Conservation (phyloP, 2,888 invertebrate species). For the Prosapia bicincta region DNA sequence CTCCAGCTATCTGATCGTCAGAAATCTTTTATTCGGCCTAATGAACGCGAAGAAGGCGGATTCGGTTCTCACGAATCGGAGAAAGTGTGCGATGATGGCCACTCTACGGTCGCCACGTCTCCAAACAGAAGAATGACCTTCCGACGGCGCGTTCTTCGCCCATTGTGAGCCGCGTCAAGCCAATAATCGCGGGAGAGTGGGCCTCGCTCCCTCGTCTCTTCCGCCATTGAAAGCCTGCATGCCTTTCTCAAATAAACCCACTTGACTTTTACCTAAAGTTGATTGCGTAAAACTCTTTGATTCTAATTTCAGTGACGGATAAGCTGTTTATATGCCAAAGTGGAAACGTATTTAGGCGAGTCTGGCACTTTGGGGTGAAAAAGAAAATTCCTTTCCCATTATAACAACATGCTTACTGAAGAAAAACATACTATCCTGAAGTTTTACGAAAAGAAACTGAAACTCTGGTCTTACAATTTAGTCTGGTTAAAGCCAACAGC, state of each 20-base stretch:
- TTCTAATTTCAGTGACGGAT: too few relatives aligned
- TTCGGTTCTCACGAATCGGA: background rate
- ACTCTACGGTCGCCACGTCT: background rate
- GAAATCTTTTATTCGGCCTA: background rate
- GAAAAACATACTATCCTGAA: too few relatives aligned
- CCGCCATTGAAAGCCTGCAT: background rate
- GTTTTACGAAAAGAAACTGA: too few relatives aligned
- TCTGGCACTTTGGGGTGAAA: too few relatives aligned
- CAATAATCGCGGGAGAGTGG: background rate
- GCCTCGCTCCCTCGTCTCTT: background rate
- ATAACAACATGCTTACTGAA: too few relatives aligned
- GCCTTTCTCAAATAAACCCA: background rate
- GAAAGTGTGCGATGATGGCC: background rate
- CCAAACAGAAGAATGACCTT: background rate
- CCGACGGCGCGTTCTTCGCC: background rate
- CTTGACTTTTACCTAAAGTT: background rate
- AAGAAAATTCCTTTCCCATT: too few relatives aligned
- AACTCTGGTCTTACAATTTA: too few relatives aligned
- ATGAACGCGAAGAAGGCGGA: background rate
- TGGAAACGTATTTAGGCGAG: too few relatives aligned
- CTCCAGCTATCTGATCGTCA: background rate
- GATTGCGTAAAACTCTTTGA: too few relatives aligned
- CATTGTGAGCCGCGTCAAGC: background rate
- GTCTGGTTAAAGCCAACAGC: too few relatives aligned
- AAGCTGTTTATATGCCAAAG: too few relatives aligned